A percentile compares a stretch with the other conserved stretches of the same genome.
phyloP scores from a whole-genome alignment of 2,113 vertebrate genomes.

The Diadophis punctatus region DNA sequence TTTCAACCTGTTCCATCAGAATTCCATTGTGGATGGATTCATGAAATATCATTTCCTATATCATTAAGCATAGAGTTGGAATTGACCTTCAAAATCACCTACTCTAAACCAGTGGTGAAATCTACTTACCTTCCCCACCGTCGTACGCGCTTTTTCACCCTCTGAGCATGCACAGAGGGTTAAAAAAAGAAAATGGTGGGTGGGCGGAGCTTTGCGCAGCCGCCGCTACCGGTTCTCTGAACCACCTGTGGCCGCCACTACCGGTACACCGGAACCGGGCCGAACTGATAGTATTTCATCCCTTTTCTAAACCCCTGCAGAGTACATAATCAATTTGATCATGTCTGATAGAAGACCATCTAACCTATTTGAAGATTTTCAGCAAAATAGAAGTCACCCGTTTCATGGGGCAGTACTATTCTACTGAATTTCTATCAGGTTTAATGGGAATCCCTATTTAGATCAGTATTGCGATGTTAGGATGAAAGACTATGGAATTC shows the following conservation, averaged over 20 bases:
- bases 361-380: neutral
- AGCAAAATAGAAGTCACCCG: neutral
- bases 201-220: too few species aligned
- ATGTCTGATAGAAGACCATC: neutral
- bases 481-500: neutral
- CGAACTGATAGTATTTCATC: too few species aligned
- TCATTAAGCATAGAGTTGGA: neutral
- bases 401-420: neutral
- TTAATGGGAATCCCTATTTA: neutral
- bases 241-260: too few species aligned
- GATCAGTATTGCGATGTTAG: too few species aligned
- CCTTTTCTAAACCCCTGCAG: too few species aligned
- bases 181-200: too few species aligned
- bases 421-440: neutral
- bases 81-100: neutral
- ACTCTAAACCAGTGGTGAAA: neutral
- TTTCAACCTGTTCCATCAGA: neutral
- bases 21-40: neutral
- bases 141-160: too few species aligned
- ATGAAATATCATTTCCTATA: neutral
- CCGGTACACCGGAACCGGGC: too few species aligned
- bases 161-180: too few species aligned
- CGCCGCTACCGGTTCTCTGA: too few species aligned
- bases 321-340: neutral
- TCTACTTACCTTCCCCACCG: too few species aligned